These are phyloP conservation scores for Mus pahari DNA, from an alignment of 2,113 vertebrate genomes.

Conservation along the genomic window DNA sequence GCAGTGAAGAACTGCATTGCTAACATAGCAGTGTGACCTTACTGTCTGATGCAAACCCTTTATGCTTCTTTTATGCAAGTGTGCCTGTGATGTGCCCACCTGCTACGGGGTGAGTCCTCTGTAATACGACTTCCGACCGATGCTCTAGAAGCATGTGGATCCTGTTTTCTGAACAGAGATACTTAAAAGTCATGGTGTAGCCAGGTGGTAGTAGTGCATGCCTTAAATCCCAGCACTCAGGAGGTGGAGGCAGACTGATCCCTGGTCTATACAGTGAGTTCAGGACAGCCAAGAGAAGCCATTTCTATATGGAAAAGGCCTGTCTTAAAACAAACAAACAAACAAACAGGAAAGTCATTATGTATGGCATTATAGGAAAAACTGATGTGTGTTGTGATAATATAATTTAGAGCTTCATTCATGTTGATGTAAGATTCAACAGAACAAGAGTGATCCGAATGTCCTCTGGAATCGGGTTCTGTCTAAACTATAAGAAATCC, in stretches of 20 bases:
- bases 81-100: not conserved
- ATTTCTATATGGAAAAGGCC: not conserved
- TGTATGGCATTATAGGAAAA: not conserved
- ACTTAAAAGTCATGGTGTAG: not conserved
- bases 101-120: not conserved
- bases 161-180: not conserved
- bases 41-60: constrained; percentile 34
- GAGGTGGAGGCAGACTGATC: not conserved
- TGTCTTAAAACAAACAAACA: not conserved
- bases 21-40: constrained; percentile 30
- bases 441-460: not conserved
- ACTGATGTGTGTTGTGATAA: not conserved
- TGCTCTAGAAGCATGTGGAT: not conserved
- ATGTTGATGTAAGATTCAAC: not conserved
- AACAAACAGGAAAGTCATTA: not conserved
- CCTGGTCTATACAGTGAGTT: not conserved
- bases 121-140: not conserved
- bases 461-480: not conserved
- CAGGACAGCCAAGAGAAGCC: not conserved
- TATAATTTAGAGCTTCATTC: constrained; percentile 33
- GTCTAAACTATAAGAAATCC: not conserved
- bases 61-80: constrained; percentile 49
- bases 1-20: not conserved
- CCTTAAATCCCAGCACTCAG: not conserved
- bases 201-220: not conserved